phyloP scores from a whole-genome alignment of 1,140 invertebrate genomes.

The Trinorchestia longiramus region DNA sequence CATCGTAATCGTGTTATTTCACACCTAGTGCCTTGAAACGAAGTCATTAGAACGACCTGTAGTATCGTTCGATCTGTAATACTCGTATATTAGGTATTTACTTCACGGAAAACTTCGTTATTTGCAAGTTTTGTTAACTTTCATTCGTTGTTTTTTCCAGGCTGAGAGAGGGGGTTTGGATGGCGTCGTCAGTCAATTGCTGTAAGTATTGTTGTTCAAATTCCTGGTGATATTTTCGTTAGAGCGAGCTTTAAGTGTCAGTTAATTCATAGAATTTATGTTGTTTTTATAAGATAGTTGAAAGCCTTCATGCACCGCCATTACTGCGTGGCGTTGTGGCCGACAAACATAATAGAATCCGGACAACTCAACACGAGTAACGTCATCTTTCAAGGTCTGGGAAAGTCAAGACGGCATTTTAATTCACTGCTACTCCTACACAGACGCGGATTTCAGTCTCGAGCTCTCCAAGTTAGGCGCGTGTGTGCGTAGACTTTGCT shows the following conservation, averaged over 20 bases:
- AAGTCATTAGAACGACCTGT: not conserved
- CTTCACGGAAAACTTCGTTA: not conserved
- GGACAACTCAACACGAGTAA: not conserved
- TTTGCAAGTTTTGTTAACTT: not conserved
- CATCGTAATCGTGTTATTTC: not conserved
- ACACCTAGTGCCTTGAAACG: not conserved
- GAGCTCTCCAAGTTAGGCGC: not conserved
- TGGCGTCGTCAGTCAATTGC: constrained; percentile 44
- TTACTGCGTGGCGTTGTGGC: not conserved
- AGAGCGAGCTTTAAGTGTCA: not conserved
- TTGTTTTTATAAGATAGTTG: not conserved
- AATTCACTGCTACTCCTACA: not conserved
- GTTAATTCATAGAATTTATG: not conserved
- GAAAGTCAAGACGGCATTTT: not conserved
- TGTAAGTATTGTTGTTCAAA: constrained; percentile 4
- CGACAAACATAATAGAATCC: not conserved
- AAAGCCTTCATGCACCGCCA: not conserved
- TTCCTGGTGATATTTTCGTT: not conserved
- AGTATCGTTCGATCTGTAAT: not conserved
- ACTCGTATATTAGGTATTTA: not conserved
- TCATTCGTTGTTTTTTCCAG: not conserved
- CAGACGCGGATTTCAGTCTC: not conserved
- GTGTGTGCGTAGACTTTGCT: not conserved
- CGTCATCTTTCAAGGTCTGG: not conserved
- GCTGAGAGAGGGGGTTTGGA: constrained; percentile 39